These are phyloP conservation scores for Ctena decussata DNA, from an alignment of 2,888 invertebrate species.

Conservation along the genomic window DNA sequence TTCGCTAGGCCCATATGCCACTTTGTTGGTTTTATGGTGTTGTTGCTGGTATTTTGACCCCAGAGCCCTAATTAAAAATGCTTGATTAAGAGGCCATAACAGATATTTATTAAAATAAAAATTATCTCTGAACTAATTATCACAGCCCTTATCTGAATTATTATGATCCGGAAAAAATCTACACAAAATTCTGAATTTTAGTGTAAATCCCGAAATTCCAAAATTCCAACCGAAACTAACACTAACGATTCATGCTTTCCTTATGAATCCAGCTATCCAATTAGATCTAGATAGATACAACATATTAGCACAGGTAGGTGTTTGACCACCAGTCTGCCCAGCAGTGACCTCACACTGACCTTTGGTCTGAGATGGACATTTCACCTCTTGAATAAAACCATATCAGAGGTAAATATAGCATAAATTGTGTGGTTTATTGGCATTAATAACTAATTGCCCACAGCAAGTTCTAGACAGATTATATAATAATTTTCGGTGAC, in stretches of 20 bases:
- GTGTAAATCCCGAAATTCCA: background rate
- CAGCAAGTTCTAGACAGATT: conserved; percentile 3
- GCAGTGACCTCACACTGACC: background rate
- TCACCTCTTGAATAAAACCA: conserved; percentile 14
- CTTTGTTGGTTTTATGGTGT: no score
- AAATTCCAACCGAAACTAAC: no score
- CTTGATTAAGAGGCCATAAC: no score
- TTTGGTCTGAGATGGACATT: conserved; percentile 12
- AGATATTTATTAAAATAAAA: no score
- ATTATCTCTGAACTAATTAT: no score
- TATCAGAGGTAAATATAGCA: background rate
- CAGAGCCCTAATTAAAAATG: no score
- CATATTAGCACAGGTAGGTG: background rate
- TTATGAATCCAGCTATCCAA: background rate
- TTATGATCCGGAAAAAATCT: no score
- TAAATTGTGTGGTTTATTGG: conserved; percentile 5
- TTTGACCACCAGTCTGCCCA: conserved; percentile 8
- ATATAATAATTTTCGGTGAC: background rate
- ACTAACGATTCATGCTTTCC: background rate
- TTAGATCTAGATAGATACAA: conserved; percentile 4
- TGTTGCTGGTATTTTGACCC: no score
- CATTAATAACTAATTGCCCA: conserved; percentile 11
- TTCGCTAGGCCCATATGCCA: no score
- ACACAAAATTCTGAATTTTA: no score
- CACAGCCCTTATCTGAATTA: no score